Conservation (phyloP, 2,888 invertebrate genomes). For the Crossocerus cetratus region DNA sequence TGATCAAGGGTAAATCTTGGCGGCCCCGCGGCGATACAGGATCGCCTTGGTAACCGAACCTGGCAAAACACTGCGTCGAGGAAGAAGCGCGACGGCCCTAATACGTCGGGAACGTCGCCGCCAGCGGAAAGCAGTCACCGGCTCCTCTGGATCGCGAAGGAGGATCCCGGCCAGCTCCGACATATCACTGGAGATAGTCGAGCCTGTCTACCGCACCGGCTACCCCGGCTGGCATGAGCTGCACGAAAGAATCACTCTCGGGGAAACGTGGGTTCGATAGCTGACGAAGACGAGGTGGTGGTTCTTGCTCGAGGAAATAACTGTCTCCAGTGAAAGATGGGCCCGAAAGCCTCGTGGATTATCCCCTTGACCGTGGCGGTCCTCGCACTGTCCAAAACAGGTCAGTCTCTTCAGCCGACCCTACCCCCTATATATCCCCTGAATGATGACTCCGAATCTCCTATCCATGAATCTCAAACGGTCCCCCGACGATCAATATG, state of each 20-base stretch:
- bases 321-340: constrained; percentile 43
- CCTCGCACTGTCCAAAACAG: constrained; percentile 43
- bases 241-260: constrained; percentile 28
- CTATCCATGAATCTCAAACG: no score
- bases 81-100: constrained; percentile 9
- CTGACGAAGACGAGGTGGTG: constrained; percentile 48
- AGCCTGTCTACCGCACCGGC: constrained; percentile 12
- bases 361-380: constrained; percentile 37
- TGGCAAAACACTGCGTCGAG: constrained; percentile 48
- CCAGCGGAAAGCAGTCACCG: constrained; percentile 6
- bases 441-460: no score
- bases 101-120: constrained; percentile 33
- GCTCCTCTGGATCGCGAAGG: constrained; percentile 24
- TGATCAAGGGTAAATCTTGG: constrained; percentile 42
- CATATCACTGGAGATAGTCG: constrained; percentile 19
- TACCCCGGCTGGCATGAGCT: constrained; percentile 49
- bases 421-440: not conserved
- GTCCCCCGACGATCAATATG: no score
- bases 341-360: constrained; percentile 38
- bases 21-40: constrained; percentile 21
- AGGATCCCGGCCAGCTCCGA: constrained; percentile 16
- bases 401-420: constrained; percentile 38
- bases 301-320: constrained; percentile 15
- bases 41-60: constrained; percentile 56
- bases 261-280: constrained; percentile 38